Percentiles rank a stretch among this genome's conserved stretches.
phyloP scores from a whole-genome alignment of 2,888 invertebrate genomes.

The Altica lythri region DNA sequence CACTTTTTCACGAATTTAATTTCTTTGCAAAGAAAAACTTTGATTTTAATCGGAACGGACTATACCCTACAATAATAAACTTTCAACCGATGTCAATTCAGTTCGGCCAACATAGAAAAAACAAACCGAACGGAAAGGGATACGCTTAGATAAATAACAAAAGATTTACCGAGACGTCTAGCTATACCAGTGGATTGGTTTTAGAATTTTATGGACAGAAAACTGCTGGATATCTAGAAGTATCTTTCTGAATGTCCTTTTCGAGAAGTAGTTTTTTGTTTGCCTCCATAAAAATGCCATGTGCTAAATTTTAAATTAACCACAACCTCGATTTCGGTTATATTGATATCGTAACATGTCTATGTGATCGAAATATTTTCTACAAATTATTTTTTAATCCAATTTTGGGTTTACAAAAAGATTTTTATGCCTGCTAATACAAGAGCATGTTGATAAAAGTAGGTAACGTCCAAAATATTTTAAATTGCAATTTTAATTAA shows the following conservation, averaged over 20 bases:
- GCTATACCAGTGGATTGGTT: slow-evolving; percentile 38
- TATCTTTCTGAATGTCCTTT: slow-evolving; percentile 14
- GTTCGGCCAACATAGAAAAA: slow-evolving; percentile 21
- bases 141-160: slow-evolving; percentile 44
- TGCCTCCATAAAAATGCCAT: slow-evolving; percentile 26
- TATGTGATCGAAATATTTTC: neutral
- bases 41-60: slow-evolving; percentile 25
- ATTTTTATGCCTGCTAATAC: no score
- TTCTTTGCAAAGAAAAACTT: slow-evolving; percentile 20
- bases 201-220: slow-evolving; percentile 29
- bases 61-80: slow-evolving; percentile 27
- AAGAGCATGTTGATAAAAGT: no score
- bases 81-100: slow-evolving; percentile 22
- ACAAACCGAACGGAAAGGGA: slow-evolving; percentile 36
- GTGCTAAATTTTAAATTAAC: slow-evolving; percentile 23
- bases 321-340: neutral
- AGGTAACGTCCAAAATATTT: no score
- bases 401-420: no score
- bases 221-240: slow-evolving; percentile 28
- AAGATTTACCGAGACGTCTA: slow-evolving; percentile 44
- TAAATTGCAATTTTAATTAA: no score
- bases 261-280: slow-evolving; percentile 14
- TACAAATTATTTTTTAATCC: neutral
- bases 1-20: slow-evolving; percentile 22
- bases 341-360: slow-evolving; percentile 1